Conservation (phyloP, 2,888 invertebrate genomes). For the Folsomia candida region DNA sequence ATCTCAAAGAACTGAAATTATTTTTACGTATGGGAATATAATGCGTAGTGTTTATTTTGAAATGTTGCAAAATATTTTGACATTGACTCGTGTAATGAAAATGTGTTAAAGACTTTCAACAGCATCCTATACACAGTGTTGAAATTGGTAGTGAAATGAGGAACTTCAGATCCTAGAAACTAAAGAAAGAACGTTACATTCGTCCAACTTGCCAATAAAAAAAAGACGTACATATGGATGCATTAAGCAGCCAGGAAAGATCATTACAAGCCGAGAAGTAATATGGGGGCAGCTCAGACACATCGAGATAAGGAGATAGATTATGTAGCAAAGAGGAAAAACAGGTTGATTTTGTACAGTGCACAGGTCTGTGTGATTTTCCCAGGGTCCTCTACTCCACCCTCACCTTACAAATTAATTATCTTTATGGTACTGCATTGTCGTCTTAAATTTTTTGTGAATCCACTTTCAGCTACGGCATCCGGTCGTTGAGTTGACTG, state of each 20-base stretch:
- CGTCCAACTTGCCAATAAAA: background rate
- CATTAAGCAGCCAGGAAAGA: background rate
- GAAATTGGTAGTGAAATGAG: background rate
- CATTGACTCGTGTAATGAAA: background rate
- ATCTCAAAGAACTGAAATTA: too few species aligned
- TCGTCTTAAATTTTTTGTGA: background rate
- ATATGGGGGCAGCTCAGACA: background rate
- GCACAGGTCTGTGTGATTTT: too few species aligned
- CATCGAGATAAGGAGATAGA: background rate
- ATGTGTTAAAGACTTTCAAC: background rate
- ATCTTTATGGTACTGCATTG: conserved; percentile 13
- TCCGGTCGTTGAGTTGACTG: background rate
- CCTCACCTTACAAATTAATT: conserved; percentile 13
- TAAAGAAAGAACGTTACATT: too few species aligned
- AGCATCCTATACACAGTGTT: too few species aligned
- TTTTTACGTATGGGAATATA: background rate
- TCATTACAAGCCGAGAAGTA: background rate
- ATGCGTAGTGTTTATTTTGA: background rate
- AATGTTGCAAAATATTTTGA: background rate
- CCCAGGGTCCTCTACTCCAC: conserved; percentile 5
- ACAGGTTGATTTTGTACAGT: background rate
- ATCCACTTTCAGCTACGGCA: background rate
- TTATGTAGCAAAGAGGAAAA: background rate
- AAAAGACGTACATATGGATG: background rate
- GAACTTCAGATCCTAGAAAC: too few species aligned